Evolutionary conservation across 2,113 vertebrate genomes (phyloP), one percentile per base, ranked within the genome.

Genomic region (Rhinoptilus africanus): DNA sequence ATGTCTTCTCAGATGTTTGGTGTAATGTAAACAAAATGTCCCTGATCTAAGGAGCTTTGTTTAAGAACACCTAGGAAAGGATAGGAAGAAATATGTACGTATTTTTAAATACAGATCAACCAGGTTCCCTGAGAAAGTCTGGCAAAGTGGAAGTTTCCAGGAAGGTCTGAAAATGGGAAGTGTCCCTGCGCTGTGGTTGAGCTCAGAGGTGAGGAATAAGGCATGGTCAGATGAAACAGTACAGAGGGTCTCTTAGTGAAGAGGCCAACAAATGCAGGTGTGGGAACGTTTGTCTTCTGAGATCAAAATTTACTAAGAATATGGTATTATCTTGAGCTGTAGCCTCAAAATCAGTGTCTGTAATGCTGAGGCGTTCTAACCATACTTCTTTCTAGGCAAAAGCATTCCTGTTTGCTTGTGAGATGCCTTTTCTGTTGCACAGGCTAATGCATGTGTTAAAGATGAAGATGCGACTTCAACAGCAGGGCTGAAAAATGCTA

Each of bases 141-240:
- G 51, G 12, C 24, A 43, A 63, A 77, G 32, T 34, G 62, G 62
- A 82, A 12, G 5, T 76, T 93, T 92, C 77, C 39, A 39, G 28
- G 10, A 21, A 32, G 15, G 26, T 63, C 78, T 78, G 73, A 72
- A 88, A 63, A 84, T n/a, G 43, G 32, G 43, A 85, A 73, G 26
- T 34, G 43, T 66, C 18, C n/a, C 59, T 77, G 30, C 0, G 0
- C 64, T 39, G 27, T 8, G 8, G 9, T 16, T 80, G 37, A 53
- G 37, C 53, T 90, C 71, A 66, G 57, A 37, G 1, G 1, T 45
- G 45, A 71, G 50, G n/a, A 85, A 8, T 6, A 6, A 66, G 34
- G 16, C 39, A 19, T 1, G 2, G 18, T 19, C 24, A 30, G 18
- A 10, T 56, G 43, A 51, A 84, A 48, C 9, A 19, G 1, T 37